phyloP scores from a whole-genome alignment of 2,888 invertebrate genomes.

The Netelia virgata region DNA sequence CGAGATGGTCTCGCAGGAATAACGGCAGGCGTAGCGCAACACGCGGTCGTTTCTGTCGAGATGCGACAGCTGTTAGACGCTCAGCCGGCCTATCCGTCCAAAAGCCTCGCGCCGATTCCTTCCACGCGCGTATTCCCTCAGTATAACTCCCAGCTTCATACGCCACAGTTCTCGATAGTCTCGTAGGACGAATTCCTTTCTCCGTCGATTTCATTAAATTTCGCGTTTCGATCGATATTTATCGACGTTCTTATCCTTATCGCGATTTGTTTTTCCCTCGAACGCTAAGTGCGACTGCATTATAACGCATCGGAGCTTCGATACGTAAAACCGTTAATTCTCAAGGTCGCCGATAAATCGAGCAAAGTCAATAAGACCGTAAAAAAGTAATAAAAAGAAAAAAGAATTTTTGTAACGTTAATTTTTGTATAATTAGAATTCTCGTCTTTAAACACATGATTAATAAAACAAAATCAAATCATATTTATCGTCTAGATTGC shows the following conservation, averaged over 20 bases:
- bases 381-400: no score
- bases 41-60: slow-evolving; percentile 71
- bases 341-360: no score
- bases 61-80: slow-evolving; percentile 81
- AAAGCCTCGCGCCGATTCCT: slow-evolving; percentile 58
- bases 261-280: background rate
- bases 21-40: slow-evolving; percentile 74
- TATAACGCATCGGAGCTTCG: background rate
- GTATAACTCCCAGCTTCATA: slow-evolving; percentile 11
- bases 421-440: no score
- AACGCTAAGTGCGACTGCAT: slow-evolving; percentile 2
- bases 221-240: slow-evolving; percentile 34
- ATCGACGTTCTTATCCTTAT: slow-evolving; percentile 2
- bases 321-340: no score
- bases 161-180: slow-evolving; percentile 21
- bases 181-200: background rate
- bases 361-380: no score
- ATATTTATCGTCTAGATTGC: no score
- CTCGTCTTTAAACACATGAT: no score
- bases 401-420: no score
- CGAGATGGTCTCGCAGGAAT: slow-evolving; percentile 74
- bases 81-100: slow-evolving; percentile 63
- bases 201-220: slow-evolving; percentile 13
- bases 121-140: background rate
- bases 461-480: background rate